phyloP scores from a whole-genome alignment of 2,797 vertebrate species.

The Anniella stebbinsi region DNA sequence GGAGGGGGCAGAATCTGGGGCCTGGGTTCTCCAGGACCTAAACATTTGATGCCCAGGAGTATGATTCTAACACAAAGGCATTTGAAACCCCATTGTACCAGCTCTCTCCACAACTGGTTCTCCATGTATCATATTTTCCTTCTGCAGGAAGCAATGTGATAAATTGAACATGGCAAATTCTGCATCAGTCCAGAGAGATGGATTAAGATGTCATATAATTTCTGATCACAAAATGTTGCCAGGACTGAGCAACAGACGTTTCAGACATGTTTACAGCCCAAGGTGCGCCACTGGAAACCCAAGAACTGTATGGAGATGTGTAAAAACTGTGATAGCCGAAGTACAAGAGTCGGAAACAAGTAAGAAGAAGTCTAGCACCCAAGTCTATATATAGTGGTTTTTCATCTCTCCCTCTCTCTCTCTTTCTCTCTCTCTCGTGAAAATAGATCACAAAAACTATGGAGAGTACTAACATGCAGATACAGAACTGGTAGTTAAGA shows the following conservation, averaged over 20 bases:
- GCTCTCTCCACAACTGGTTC: neutral
- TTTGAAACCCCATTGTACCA: neutral
- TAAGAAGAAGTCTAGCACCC: neutral
- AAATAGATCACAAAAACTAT: neutral
- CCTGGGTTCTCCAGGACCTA: neutral
- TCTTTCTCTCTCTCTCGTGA: too few species aligned
- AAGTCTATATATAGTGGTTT: neutral
- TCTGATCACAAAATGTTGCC: neutral
- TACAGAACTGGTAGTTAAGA: neutral
- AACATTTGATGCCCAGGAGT: neutral
- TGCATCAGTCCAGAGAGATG: neutral
- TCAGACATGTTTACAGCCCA: neutral
- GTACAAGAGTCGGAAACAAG: neutral
- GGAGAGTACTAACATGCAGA: neutral
- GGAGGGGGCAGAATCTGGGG: neutral
- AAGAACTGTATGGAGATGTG: neutral
- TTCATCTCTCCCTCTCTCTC: neutral
- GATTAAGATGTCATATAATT: neutral
- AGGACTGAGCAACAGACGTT: neutral
- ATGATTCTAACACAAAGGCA: neutral
- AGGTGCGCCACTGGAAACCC: neutral
- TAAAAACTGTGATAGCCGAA: neutral
- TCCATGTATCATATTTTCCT: neutral
- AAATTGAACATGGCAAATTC: neutral
- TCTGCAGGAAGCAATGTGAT: neutral